Percentiles rank a stretch among this genome's conserved stretches.
phyloP scores from a whole-genome alignment of 92 coral and sea anemone genomes.

The Phenganax marumi region DNA sequence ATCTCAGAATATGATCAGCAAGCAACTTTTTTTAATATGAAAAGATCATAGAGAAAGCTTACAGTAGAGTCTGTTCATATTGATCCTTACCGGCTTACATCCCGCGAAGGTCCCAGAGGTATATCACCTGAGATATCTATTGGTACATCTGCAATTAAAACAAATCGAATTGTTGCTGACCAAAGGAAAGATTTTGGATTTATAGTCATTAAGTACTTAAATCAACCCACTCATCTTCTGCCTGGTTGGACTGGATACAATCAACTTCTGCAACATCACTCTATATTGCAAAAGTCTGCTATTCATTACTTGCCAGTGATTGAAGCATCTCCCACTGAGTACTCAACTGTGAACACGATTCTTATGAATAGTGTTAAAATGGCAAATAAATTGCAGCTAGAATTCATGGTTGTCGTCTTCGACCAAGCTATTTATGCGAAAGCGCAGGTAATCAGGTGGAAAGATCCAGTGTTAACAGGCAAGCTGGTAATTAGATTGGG shows the following conservation, averaged over 20 bases:
- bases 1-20: background rate
- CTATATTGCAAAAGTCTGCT: background rate
- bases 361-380: background rate
- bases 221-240: conserved; percentile 2
- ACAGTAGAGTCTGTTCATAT: background rate
- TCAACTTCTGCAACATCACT: background rate
- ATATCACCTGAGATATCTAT: background rate
- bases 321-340: background rate
- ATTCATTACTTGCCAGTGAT: background rate
- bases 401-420: background rate
- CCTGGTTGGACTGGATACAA: conserved; percentile 24
- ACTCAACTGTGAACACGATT: background rate
- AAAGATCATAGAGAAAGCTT: background rate
- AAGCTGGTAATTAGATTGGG: background rate
- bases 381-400: too few species aligned
- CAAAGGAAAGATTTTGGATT: conserved; percentile 18
- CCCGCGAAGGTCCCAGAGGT: background rate
- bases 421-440: background rate
- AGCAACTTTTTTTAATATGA: background rate
- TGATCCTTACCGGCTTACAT: conserved; percentile 13
- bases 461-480: background rate
- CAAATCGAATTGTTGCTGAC: conserved; percentile 13
- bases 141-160: conserved; percentile 12
- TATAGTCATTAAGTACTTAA: background rate
- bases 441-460: background rate